Conservation (phyloP, 92 coral and sea anemone species). For the Plumapathes pennacea region DNA sequence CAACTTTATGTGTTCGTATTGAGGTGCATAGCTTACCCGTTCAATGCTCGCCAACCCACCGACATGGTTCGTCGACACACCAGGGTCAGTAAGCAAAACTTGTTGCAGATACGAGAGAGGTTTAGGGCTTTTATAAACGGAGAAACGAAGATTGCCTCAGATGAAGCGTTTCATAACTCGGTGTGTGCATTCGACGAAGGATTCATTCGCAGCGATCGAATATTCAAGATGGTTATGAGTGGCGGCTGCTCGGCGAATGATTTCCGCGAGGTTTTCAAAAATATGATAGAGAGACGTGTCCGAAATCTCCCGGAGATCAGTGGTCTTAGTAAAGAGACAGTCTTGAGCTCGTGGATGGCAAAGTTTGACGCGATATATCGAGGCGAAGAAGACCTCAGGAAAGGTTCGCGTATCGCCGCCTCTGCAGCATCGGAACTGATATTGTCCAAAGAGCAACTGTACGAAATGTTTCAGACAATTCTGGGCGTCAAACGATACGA, state of each 20-base stretch:
- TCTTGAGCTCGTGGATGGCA: conserved; percentile 96
- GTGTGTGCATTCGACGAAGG: conserved; percentile 79
- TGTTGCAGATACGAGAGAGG: conserved; percentile 67
- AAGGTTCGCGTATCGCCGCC: conserved; percentile 70
- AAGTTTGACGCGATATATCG: conserved; percentile 96
- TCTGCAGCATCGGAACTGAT: conserved; percentile 86
- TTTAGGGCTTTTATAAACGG: conserved; percentile 84
- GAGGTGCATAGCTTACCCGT: conserved; percentile 86
- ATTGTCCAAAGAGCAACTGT: conserved; percentile 92
- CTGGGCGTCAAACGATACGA: conserved; percentile 85
- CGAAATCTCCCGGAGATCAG: conserved; percentile 83
- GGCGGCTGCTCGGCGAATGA: conserved; percentile 95
- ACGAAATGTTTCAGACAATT: conserved; percentile 95
- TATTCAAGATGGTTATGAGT: conserved; percentile 79
- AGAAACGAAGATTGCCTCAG: conserved; percentile 81
- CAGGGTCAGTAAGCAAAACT: conserved; percentile 80
- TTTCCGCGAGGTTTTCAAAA: conserved; percentile 91
- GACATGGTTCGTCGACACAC: conserved; percentile 87
- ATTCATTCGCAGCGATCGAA: conserved; percentile 89
- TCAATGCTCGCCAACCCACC: conserved; percentile 95
- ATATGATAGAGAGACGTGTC: conserved; percentile 85
- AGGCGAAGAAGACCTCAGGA: conserved; percentile 88
- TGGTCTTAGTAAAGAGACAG: conserved; percentile 93
- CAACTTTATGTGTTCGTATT: conserved; percentile 89
- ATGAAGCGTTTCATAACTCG: conserved; percentile 89